phyloP scores from a whole-genome alignment of 2,888 invertebrate genomes.

The Lottia scabra region DNA sequence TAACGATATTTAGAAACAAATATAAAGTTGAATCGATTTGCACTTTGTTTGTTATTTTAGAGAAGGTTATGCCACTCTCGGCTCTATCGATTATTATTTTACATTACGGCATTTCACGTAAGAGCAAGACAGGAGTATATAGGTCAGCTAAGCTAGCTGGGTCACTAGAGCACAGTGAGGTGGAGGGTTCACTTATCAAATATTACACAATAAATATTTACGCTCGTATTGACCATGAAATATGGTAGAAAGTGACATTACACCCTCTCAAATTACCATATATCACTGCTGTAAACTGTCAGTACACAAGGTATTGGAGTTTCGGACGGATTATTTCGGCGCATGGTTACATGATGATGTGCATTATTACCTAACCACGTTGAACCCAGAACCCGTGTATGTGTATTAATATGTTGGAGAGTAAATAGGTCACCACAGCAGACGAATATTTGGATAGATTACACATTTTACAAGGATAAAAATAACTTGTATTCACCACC shows the following conservation, averaged over 20 bases:
- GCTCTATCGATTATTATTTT: background rate
- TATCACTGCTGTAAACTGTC: too few relatives aligned
- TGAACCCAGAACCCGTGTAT: background rate
- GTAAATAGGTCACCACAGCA: background rate
- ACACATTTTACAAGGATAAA: slow-evolving; percentile 1
- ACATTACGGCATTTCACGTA: slow-evolving; percentile 11
- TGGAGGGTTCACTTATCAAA: slow-evolving; percentile 13
- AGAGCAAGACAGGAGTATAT: slow-evolving; percentile 14
- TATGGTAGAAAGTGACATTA: too few relatives aligned
- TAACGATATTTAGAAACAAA: too few relatives aligned
- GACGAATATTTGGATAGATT: slow-evolving; percentile 6
- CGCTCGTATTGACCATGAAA: background rate
- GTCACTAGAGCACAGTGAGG: slow-evolving; percentile 16
- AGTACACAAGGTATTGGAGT: too few relatives aligned
- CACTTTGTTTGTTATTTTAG: too few relatives aligned
- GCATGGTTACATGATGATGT: background rate
- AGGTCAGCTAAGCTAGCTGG: slow-evolving; percentile 14
- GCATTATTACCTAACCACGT: background rate
- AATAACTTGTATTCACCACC: slow-evolving; percentile 1
- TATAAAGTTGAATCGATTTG: too few relatives aligned
- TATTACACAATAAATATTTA: background rate
- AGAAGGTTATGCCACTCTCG: background rate
- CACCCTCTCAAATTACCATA: too few relatives aligned
- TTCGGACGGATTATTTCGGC: background rate
- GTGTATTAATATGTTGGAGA: background rate